Base-by-base conservation (phyloP, 2,888 invertebrate species). In the Aproaerema taeniolella region DNA sequence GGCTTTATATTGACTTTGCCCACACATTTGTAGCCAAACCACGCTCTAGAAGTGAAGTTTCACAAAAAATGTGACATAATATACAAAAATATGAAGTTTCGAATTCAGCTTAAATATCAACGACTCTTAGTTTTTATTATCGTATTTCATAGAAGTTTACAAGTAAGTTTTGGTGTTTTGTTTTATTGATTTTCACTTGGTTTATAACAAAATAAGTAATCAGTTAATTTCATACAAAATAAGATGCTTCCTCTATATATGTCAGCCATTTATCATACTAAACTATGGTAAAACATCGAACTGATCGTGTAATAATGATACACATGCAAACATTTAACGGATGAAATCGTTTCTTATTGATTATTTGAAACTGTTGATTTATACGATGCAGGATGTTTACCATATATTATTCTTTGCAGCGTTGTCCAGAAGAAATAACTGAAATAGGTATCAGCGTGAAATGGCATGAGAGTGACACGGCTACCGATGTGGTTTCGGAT, bases 361-460 rank as follows among this genome's bases (percentile, higher is more conserved):
- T n/a, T n/a, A n/a, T n/a, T n/a, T n/a, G n/a, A n/a, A n/a, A n/a
- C n/a, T n/a, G n/a, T n/a, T n/a, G n/a, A n/a, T n/a, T n/a, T n/a
- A n/a, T n/a, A n/a, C n/a, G n/a, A n/a, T n/a, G n/a, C n/a, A n/a
- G n/a, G n/a, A n/a, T n/a, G n/a, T n/a, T n/a, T n/a, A n/a, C n/a
- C n/a, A n/a, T n/a, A n/a, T n/a, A n/a, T n/a, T n/a, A n/a, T 30
- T 30, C 9, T 39, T 67, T 61, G 15, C 67, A 83, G 87, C 51
- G 54, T 40, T 85, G 83, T 46, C 64, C 63, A 5, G 63, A 67
- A 65, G 78, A 85, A 58, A 49, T 63, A 28, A 67, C 69, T 3
- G 35, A 50, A 31, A 59, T 51, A 10, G 77, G 72, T 30, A 62
- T 74, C 37, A 67, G 50, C 31, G 79, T 82, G 1, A 66, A 54